Base-by-base conservation (phyloP, 1,140 invertebrate genomes). In the Drosophila ercepeae region DNA sequence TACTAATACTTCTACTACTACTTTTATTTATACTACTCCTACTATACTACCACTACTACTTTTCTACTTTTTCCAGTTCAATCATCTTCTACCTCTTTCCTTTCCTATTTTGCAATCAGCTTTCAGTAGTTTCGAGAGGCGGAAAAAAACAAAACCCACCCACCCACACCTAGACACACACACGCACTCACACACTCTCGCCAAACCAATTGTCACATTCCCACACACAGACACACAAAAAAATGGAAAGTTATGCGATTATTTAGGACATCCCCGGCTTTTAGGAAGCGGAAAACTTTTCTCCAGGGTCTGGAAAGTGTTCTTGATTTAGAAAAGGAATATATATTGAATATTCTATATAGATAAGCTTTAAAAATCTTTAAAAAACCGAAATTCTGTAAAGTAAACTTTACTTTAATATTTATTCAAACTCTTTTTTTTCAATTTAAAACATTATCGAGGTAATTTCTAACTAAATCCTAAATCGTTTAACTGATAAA, bases 241-340 rank as follows among this genome's bases (percentile, higher is more conserved):
- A 70, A 41, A 54, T 53, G 52, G 51, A 64, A 64, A 72, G 75
- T 60, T 78, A 77, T 78, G 75, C 42, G 75, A 78, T 71, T 77
- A 65, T 60, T 29, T 68, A 42, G 46, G 16, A 52, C 32, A 39
- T 39, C 45, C 57, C 8, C 8, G 32, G 13, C 44, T 6, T 44
- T 18, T 13, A n/a, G 16, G 14, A 21, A 45, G 14, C n/a, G 8
- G 48, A 41, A 49, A 42, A 60, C 61, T 67, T 49, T 32, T 63
- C 75, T 72, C 75, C 52, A 32, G 75, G 75, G 75, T 74, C 27
- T 42, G 11, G 16, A 21, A 2, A 21, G 21, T n/a, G n/a, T n/a
- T n/a, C n/a, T n/a, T n/a, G n/a, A n/a, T n/a, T n/a, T n/a, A n/a
- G n/a, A n/a, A n/a, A n/a, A n/a, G n/a, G n/a, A n/a, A n/a, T n/a